Base-by-base conservation (phyloP, 2,797 vertebrate genomes). In the Heliangelus exortis region DNA sequence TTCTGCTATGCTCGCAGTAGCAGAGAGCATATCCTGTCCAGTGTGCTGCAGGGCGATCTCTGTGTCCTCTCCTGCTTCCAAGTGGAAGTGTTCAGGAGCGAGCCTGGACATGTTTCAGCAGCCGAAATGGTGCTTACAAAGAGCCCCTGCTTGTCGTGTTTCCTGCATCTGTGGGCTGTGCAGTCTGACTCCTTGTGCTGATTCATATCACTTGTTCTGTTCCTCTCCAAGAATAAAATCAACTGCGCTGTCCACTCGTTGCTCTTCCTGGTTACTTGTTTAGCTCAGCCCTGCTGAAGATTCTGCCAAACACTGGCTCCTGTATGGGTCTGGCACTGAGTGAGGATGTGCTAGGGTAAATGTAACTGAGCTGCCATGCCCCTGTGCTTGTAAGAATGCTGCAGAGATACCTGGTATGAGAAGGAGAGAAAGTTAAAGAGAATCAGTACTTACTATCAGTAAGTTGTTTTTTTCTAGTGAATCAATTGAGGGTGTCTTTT, bases 341-440 rank as follows among this genome's bases (percentile, higher is more conserved):
- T 1, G 2, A 47, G 51, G 55, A 36, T 5, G 1, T 26, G 34
- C 62, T 20, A 59, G 26, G 28, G 10, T 45, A n/a, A 18, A 7
- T 13, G 11, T 53, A 22, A 33, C 19, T 12, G 39, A 33, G 31
- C 45, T 82, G 54, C 54, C 2, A 0, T 36, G 31, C 8, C 5
- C 2, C 19, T 1, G 0, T 0, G 1, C 10, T 26, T 31, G 4
- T 2, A 17, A 0, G 23, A 17, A 6, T 61, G 10, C 48, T 34
- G 28, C 1, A 2, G 4, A 48, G 31, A 43, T 28, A 16, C 2
- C 39, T 1, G 0, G 14, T 5, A 1, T 2, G 7, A 47, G 45
- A 41, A 61, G 45, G 15, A 65, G 57, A 11, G 48, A 87, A 39
- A 48, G 65, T 63, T 76, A 71, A 78, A 57, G 62, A 47, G 22